These are phyloP conservation scores for Drosophila koepferae DNA, from an alignment of 2,888 invertebrate species.

Conservation along the genomic window DNA sequence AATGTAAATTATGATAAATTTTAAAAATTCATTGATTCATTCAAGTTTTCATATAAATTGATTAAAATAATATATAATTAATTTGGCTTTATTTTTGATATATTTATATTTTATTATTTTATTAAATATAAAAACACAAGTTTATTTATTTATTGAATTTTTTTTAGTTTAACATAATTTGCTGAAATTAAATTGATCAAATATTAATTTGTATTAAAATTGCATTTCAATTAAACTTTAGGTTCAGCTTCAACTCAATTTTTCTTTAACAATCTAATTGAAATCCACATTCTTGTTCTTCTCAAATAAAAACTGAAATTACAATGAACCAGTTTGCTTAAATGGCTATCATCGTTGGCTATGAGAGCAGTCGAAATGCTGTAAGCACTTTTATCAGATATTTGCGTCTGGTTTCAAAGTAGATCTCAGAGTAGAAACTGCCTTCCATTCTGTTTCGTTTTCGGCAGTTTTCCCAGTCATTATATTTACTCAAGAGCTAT, in stretches of 20 bases:
- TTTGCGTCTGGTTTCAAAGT: neutral
- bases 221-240: too few species aligned
- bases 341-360: neutral
- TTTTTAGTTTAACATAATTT: neutral
- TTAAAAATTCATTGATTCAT: too few species aligned
- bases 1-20: too few species aligned
- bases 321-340: neutral
- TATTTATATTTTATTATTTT: too few species aligned
- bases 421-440: neutral
- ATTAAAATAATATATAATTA: too few species aligned
- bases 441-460: neutral
- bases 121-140: too few species aligned
- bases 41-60: too few species aligned
- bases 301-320: neutral
- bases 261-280: neutral
- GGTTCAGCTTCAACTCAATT: neutral
- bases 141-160: too few species aligned
- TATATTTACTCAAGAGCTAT: neutral
- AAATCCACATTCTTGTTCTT: neutral
- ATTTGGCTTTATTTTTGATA: too few species aligned
- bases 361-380: neutral
- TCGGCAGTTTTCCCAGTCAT: conserved; percentile 1
- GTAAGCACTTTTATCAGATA: neutral
- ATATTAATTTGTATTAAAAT: too few species aligned
- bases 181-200: too few species aligned